Evolutionary conservation across 2,797 vertebrate species (phyloP).

Genomic region (Podargus strigoides): DNA sequence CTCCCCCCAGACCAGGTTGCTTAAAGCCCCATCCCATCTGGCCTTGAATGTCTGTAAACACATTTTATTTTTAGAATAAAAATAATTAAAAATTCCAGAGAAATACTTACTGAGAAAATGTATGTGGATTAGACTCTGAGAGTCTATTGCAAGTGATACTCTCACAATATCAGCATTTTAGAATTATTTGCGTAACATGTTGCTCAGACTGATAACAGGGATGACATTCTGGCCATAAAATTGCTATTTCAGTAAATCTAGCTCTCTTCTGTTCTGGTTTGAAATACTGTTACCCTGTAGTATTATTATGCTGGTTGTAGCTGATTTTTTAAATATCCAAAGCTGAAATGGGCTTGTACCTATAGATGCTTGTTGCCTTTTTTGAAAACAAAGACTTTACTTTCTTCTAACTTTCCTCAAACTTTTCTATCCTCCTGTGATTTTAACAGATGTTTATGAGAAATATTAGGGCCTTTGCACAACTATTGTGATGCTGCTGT

Average conservation of each 20-base stretch:
- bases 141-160: background rate
- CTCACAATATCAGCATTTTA: background rate
- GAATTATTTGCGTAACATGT: background rate
- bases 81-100: background rate
- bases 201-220: background rate
- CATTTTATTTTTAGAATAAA: conserved; percentile 25
- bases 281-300: background rate
- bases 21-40: no score
- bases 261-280: background rate
- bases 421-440: background rate
- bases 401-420: background rate
- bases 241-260: background rate
- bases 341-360: background rate
- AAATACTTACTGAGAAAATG: background rate
- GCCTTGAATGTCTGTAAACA: conserved; percentile 58
- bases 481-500: background rate
- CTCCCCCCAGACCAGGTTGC: no score
- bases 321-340: background rate
- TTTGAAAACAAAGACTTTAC: background rate
- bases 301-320: background rate
- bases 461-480: background rate
- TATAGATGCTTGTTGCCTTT: background rate
- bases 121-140: background rate
- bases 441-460: background rate
- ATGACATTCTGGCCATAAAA: background rate